phyloP scores from a whole-genome alignment of 2,113 vertebrate genomes.

The Campylorhamphus procurvoides region DNA sequence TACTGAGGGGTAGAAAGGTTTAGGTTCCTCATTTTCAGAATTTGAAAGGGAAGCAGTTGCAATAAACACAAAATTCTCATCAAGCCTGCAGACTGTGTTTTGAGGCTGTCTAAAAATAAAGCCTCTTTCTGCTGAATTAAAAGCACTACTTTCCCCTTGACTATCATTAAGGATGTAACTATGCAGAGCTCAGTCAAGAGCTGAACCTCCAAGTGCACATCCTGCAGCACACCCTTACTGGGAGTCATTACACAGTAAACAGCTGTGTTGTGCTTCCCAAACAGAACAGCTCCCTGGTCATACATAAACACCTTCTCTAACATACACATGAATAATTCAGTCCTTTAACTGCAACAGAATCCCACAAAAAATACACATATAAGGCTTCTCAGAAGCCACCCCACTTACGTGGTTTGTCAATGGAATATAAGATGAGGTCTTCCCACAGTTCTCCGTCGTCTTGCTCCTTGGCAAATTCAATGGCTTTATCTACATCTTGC shows the following conservation, averaged over 20 bases:
- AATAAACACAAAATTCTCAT: not conserved
- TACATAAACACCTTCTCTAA: not conserved
- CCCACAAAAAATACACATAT: not conserved
- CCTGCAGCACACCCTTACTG: not conserved
- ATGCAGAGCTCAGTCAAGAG: not conserved
- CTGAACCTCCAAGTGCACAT: not conserved
- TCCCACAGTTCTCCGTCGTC: conserved; percentile 98
- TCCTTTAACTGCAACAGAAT: not conserved
- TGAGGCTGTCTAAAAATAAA: conserved; percentile 6
- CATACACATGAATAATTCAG: not conserved
- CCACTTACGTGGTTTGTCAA: conserved; percentile 94
- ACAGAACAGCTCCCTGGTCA: not conserved
- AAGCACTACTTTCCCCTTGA: not conserved
- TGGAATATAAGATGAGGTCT: conserved; percentile 96
- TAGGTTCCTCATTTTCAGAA: not conserved
- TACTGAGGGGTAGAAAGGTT: not conserved
- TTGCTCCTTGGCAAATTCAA: conserved; percentile 98
- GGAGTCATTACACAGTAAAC: not conserved
- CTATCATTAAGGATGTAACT: not conserved
- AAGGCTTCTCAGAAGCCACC: not conserved
- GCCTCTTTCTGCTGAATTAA: not conserved
- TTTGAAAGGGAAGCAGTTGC: not conserved
- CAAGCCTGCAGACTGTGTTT: not conserved
- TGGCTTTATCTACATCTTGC: conserved; percentile 94
- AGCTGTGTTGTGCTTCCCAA: not conserved